Base-by-base conservation (phyloP, 2,113 vertebrate species). In the Pterocles burchelli region DNA sequence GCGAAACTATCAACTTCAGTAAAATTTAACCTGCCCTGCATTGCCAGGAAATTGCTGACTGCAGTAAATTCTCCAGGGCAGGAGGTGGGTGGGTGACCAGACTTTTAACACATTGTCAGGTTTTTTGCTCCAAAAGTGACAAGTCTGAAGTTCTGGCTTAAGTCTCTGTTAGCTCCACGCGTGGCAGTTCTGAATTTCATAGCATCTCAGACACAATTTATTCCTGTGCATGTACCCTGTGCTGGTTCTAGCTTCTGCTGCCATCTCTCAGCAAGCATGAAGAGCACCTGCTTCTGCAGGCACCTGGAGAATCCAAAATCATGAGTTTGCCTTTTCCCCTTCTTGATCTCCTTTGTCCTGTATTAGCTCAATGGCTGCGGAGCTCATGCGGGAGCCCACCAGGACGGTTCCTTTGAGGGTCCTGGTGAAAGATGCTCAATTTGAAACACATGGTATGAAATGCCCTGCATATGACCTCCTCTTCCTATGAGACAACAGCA, bases 341-440 rank as follows among this genome's bases (percentile, higher is more conserved):
- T 71, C 48, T 18, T 15, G 8, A 21, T 36, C 46, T 66, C 24
- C 36, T 73, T 34, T 61, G 38, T 25, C 84, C 6, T 90, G 20
- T 38, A 45, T 55, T 49, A 63, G 34, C 55, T 75, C 13, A 15
- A 7, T 51, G 45, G 82, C 52, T 73, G 48, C 31, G 43, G 54
- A 65, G 49, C 43, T 94, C 33, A 12, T 15, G 29, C 25, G 43
- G 43, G 54, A 57, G 28, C 61, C 68, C 51, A 18, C 49, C 54
- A 63, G 66, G 74, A 28, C 72, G 51, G 28, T 43, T 77, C 49
- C 77, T 71, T 62, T 85, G 66, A 89, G 65, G 82, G 21, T 41
- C 58, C 59, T 36, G 74, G 45, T 94, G 80, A 93, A 89, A 94
- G 79, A 63, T 58, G 38, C 48, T 85, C 92, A 57, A 95, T 94